Conservation (phyloP, 2,797 vertebrate species). For the Argyrosomus regius region DNA sequence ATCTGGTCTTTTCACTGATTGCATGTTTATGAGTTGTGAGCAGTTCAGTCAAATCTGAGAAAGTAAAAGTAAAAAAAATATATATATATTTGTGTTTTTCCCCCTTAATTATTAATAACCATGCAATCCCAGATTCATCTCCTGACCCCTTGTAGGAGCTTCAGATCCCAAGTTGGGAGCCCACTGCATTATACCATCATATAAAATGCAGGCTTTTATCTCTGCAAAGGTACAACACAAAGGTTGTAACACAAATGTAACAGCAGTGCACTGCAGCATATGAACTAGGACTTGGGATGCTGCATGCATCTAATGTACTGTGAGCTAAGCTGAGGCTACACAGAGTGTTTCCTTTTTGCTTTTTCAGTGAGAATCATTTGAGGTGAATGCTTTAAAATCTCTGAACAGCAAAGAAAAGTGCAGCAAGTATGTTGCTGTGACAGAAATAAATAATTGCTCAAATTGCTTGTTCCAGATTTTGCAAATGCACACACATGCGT, state of each 20-base stretch:
- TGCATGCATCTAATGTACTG: neutral
- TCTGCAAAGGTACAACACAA: neutral
- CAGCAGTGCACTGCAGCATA: neutral
- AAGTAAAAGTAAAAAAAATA: neutral
- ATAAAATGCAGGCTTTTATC: neutral
- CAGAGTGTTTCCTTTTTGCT: slow-evolving; percentile 1
- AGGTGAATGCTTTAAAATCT: neutral
- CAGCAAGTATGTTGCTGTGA: slow-evolving; percentile 1
- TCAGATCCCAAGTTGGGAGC: neutral
- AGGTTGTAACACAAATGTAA: neutral
- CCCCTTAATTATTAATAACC: neutral
- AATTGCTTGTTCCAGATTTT: slow-evolving; percentile 25
- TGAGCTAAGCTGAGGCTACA: neutral
- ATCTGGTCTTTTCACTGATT: neutral
- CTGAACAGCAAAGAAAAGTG: slow-evolving; percentile 31
- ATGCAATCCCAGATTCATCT: too few relatives aligned
- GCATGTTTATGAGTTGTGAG: neutral
- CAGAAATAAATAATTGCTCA: slow-evolving; percentile 22
- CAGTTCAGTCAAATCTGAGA: neutral
- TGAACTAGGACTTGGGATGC: neutral
- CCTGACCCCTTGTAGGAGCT: neutral
- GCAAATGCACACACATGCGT: neutral
- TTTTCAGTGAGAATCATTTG: neutral
- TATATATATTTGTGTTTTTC: neutral
- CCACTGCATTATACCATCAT: neutral